Evolutionary conservation across 2,888 invertebrate species (phyloP).

Genomic region (Drosophila paranaensis): DNA sequence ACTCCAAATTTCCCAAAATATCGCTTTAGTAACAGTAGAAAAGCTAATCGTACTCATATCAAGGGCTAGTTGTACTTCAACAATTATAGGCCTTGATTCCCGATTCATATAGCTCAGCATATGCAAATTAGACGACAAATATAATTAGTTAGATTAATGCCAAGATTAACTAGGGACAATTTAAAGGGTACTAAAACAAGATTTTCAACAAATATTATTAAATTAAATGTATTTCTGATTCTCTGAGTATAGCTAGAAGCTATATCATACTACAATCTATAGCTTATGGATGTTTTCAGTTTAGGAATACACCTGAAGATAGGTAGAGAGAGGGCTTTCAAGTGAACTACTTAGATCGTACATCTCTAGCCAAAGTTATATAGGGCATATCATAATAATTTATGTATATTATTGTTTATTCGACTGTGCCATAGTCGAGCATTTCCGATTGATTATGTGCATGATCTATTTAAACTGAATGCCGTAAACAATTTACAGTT

Average conservation of each 20-base stretch:
- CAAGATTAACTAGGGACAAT: not conserved
- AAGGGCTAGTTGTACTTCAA: not conserved
- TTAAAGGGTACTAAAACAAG: not conserved
- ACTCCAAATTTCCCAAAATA: constrained; percentile 64
- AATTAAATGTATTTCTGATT: not conserved
- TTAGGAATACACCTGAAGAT: not conserved
- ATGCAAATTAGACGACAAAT: not conserved
- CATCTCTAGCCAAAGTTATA: too few relatives aligned
- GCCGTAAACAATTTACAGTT: constrained; percentile 5
- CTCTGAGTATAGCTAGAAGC: not conserved
- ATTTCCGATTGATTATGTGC: not conserved
- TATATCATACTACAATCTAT: not conserved
- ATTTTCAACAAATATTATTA: too few relatives aligned
- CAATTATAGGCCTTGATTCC: not conserved
- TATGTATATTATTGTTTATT: not conserved
- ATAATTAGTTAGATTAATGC: not conserved
- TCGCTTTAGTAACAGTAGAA: constrained; percentile 29
- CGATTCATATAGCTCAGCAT: not conserved
- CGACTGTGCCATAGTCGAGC: not conserved
- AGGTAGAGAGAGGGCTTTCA: too few relatives aligned
- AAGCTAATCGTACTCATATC: constrained; percentile 17
- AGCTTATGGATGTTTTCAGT: not conserved
- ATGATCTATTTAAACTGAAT: not conserved
- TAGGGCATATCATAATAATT: not conserved
- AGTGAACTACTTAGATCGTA: too few relatives aligned